phyloP scores from a whole-genome alignment of 2,797 vertebrate species.

The Sebastes hopkinsi region DNA sequence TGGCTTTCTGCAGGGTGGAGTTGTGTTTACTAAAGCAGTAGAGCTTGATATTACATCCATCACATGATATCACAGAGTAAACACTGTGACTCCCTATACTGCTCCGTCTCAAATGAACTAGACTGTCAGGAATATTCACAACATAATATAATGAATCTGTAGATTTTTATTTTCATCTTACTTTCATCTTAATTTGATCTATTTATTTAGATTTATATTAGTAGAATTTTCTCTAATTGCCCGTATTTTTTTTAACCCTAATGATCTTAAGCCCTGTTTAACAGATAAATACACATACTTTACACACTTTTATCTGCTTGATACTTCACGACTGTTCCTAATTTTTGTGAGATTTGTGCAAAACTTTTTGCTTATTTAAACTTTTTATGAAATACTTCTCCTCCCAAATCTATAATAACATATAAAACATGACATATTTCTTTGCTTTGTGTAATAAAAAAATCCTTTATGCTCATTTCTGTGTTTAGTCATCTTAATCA shows the following conservation, averaged over 20 bases:
- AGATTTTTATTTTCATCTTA: too few species aligned
- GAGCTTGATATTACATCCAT: conserved; percentile 17
- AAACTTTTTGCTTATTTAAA: not conserved
- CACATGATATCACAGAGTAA: conserved; percentile 51
- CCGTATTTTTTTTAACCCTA: not conserved
- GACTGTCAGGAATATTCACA: not conserved
- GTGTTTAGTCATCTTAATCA: not conserved
- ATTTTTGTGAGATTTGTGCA: not conserved
- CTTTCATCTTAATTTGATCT: not conserved
- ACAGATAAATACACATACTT: not conserved
- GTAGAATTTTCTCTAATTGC: not conserved
- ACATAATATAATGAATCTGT: too few species aligned
- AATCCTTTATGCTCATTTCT: not conserved
- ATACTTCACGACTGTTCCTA: not conserved
- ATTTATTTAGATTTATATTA: not conserved
- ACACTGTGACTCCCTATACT: conserved; percentile 31
- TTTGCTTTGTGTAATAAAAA: too few species aligned
- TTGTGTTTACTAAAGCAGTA: conserved; percentile 45
- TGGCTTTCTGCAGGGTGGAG: conserved; percentile 58
- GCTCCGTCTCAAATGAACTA: not conserved
- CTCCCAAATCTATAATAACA: not conserved
- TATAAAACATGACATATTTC: not conserved
- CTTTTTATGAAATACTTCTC: not conserved
- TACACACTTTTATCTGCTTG: not conserved
- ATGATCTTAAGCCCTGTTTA: not conserved